Base-by-base conservation (phyloP, 2,888 invertebrate genomes). In the Malacosoma neustria region DNA sequence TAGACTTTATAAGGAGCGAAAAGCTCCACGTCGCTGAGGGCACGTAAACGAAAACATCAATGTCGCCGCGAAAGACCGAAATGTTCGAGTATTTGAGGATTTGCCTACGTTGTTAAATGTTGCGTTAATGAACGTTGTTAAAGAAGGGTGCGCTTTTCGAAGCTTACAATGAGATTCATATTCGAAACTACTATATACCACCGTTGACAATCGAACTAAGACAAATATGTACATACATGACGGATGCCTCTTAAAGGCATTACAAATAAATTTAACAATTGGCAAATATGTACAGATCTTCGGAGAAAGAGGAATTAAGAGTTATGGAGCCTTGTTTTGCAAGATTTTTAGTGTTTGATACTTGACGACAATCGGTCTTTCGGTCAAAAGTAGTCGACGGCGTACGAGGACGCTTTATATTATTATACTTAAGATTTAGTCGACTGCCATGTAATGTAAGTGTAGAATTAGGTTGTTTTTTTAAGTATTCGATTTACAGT, bases 1-100 rank as follows among this genome's bases (percentile, higher is more conserved):
- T 94, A 43, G 94, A 94, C 87, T 94, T 94, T 74, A 84, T 89
- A 22, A 90, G 90, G 69, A 88, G 89, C 67, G 89, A 89, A 54
- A 58, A 70, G 38, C 54, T 67, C 11, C 67, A 63, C 54, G 59
- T 67, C 12, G 58, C 53, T 33, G 62, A 60, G 48, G 60, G 44
- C 35, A 59, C 64, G 3, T 62, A 61, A 51, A 14, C 38, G 15
- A n/a, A n/a, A n/a, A n/a, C n/a, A n/a, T n/a, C n/a, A n/a, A n/a
- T n/a, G n/a, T n/a, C n/a, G n/a, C 29, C 13, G 11, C 31, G n/a
- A 34, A 3, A 5, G 15, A 15, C 15, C 15, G 15, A n/a, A n/a
- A n/a, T n/a, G n/a, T n/a, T n/a, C n/a, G n/a, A n/a, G n/a, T n/a
- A n/a, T n/a, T n/a, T n/a, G n/a, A n/a, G n/a, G n/a, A n/a, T n/a